These are phyloP conservation scores for Drosophila lini DNA, from an alignment of 1,140 invertebrate genomes.

Conservation along the genomic window DNA sequence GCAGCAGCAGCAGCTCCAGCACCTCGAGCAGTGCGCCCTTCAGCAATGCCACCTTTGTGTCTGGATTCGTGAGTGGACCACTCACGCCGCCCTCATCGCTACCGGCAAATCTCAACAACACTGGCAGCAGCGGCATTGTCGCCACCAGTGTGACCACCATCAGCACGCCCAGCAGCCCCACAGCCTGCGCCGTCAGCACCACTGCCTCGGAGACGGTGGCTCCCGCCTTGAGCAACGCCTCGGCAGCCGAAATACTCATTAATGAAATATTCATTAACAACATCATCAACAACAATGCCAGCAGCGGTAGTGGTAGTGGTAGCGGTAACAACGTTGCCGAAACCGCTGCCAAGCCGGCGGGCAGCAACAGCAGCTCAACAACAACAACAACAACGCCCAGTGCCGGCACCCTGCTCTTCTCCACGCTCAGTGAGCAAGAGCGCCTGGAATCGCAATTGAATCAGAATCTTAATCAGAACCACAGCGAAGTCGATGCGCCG, in stretches of 20 bases:
- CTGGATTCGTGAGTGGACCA: constrained; percentile 60
- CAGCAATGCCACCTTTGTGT: constrained; percentile 73
- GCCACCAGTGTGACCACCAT: constrained; percentile 67
- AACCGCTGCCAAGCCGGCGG: constrained; percentile 57
- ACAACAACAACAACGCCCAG: constrained; percentile 73
- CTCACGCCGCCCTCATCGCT: constrained; percentile 66
- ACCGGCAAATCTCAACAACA: constrained; percentile 59
- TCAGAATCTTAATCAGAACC: constrained; percentile 41
- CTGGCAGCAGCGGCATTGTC: constrained; percentile 29
- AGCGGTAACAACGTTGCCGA: constrained; percentile 38
- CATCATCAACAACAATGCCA: constrained; percentile 80
- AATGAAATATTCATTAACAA: constrained; percentile 84
- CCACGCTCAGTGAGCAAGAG: constrained; percentile 86
- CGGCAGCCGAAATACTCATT: constrained; percentile 82
- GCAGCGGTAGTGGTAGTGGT: constrained; percentile 27
- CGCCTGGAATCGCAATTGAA: constrained; percentile 84
- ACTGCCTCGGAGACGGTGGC: constrained; percentile 31
- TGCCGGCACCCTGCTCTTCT: constrained; percentile 86
- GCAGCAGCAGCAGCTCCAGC: constrained; percentile 53
- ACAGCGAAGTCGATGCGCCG: constrained; percentile 68
- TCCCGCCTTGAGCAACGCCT: constrained; percentile 68
- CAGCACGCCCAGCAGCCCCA: constrained; percentile 56
- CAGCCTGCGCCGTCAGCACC: constrained; percentile 38
- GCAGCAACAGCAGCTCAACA: constrained; percentile 14
- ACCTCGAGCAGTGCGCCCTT: constrained; percentile 54